Evolutionary conservation across 2,113 vertebrate genomes (phyloP), one percentile per base, ranked within the genome.

Genomic region (Pygoscelis adeliae): DNA sequence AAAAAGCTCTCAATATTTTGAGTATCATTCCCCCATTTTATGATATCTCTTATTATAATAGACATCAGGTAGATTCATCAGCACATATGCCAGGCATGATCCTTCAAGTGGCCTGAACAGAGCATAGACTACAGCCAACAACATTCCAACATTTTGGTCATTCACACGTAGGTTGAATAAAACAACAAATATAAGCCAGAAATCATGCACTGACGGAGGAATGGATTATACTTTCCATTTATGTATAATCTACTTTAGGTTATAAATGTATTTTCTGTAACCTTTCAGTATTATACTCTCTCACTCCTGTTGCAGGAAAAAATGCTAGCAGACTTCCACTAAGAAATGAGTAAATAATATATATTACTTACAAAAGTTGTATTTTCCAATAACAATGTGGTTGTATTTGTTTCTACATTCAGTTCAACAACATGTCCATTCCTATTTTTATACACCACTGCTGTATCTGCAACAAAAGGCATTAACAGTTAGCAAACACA

Each of bases 381-480:
- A 95, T 99, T 99, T 97, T 98, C 98, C 98, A 99, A 97, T 95
- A 99, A 97, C 78, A 99, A 98, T 63, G 98, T 99, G 0, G 99
- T 99, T 90, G 98, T 97, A 86, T 99, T 99, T 76, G 98, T 99
- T 94, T 99, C 97, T 97, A 99, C 98, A 97, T 99, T 99, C 98
- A 99, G 98, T 97, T 99, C 99, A 98, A 99, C 98, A 96, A 99
- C 99, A 78, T 99, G 99, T 86, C 99, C 99, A 52, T 99, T 98
- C n/a, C 98, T 98, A 96, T 98, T 99, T 98, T 99, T 99, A 98
- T 99, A 99, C 94, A 99, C 98, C 96, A 99, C 98, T 97, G 99
- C 98, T 92, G 99, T 99, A 98, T 99, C 99, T 99, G 98, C 82
- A 96, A 97, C 26, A 91, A 98, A 98, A 97, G 73, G 86, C 82